Base-by-base conservation (phyloP, 2,113 vertebrate genomes). In the Salvelinus sp. region DNA sequence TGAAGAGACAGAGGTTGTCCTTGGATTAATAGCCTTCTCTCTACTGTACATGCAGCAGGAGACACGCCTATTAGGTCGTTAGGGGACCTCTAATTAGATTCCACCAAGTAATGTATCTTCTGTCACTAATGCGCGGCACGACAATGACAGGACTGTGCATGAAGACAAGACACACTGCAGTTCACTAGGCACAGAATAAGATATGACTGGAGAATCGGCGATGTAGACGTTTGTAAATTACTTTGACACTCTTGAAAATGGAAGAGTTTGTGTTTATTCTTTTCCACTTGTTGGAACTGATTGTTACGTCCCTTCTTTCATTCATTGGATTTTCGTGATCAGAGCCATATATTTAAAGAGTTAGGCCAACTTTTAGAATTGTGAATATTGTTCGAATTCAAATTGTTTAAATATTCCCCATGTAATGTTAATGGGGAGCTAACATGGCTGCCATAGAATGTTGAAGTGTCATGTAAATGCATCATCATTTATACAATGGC, bases 101-200 rank as follows among this genome's bases (percentile, higher is more conserved):
- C 60, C 38, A 79, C 76, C 78, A 13, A 58, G 70, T 65, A 83
- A 70, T 64, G 67, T 16, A 62, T 82, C 70, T 77, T 25, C 62
- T 75, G 47, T 62, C 58, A 22, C 58, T 62, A 9, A 62, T 62
- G n/a, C n/a, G 16, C 6, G 20, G 18, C 6, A 9, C 2, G 6
- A 62, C 58, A 62, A 62, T 62, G 58, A 57, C 13, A 13, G n/a
- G 38, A 5, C 47, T 74, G 27, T 86, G 86, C 89, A 88, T 86
- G 86, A 88, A 87, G 76, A 79, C 50, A 54, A 4, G 50, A 79
- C 77, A 86, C 79, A 79, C 72, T 73, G 75, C 72, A 76, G 80
- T 84, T 81, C 66, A 88, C 86, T 79, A 83, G 74, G 72, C 71
- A 67, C 81, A 80, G 74, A 80, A 83, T 50, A 72, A 80, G 77